These are phyloP conservation scores for Lycocerus yunnanus DNA, from an alignment of 2,888 invertebrate genomes.

Conservation along the genomic window DNA sequence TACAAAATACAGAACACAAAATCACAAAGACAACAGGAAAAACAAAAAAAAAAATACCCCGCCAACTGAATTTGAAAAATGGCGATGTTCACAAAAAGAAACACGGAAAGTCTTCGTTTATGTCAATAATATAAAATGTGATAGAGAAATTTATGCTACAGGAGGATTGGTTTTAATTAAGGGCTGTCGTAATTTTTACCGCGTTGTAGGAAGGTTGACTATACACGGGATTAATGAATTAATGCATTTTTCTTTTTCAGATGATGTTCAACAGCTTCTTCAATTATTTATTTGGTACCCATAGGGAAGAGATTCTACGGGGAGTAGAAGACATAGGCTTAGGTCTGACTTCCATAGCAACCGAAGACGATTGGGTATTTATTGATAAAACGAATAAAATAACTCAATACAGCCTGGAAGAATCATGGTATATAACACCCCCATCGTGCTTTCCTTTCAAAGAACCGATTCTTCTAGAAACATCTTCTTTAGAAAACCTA, in stretches of 20 bases:
- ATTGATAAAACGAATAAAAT: background rate
- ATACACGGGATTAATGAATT: no score
- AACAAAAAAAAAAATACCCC: no score
- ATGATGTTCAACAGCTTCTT: background rate
- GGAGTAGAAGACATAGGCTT: background rate
- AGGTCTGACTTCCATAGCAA: background rate
- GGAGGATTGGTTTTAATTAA: no score
- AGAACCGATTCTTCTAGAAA: background rate
- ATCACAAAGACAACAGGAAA: no score
- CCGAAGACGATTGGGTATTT: background rate
- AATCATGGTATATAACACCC: background rate
- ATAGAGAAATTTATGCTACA: no score
- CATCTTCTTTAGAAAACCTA: background rate
- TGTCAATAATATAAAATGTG: no score
- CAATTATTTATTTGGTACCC: background rate
- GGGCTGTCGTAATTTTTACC: no score
- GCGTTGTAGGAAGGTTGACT: no score
- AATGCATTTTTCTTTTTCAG: background rate
- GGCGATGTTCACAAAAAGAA: no score
- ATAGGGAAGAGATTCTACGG: background rate
- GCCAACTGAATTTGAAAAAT: no score
- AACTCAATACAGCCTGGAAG: background rate
- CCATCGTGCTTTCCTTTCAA: background rate
- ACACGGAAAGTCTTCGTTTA: no score
- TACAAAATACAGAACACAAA: no score